These are phyloP conservation scores for Rhadina sibilatrix DNA, from an alignment of 2,113 vertebrate genomes.

Conservation along the genomic window DNA sequence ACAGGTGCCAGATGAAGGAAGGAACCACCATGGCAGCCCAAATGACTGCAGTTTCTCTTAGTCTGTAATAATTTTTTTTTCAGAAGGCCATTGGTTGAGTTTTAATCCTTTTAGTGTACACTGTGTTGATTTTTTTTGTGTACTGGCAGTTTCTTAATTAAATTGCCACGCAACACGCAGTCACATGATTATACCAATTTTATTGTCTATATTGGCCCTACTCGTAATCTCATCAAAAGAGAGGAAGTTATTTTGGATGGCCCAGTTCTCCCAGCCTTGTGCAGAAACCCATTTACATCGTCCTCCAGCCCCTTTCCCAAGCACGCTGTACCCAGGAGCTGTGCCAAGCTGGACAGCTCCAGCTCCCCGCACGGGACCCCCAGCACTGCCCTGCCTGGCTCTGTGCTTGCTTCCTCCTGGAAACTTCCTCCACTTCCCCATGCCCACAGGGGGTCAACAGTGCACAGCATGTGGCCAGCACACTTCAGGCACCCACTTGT, in stretches of 20 bases:
- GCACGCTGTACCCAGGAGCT: neutral
- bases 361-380: accelerated
- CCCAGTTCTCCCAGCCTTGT: neutral
- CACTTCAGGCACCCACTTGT: neutral
- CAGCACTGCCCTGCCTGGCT: accelerated
- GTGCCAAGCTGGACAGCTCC: neutral
- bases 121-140: neutral
- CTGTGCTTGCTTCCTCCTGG: neutral
- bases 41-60: neutral
- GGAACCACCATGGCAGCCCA: neutral
- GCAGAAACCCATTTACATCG: accelerated
- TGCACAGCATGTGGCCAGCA: neutral
- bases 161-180: neutral
- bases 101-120: neutral
- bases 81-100: neutral
- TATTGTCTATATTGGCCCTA: neutral
- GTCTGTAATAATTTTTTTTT: neutral
- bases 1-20: neutral
- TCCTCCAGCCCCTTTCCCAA: neutral
- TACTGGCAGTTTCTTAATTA: neutral
- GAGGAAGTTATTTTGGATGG: neutral
- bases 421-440: neutral
- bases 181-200: neutral
- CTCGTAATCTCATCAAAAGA: neutral
- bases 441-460: accelerated